phyloP scores from a whole-genome alignment of 2,113 vertebrate species.

The Misgurnus anguillicaudatus region DNA sequence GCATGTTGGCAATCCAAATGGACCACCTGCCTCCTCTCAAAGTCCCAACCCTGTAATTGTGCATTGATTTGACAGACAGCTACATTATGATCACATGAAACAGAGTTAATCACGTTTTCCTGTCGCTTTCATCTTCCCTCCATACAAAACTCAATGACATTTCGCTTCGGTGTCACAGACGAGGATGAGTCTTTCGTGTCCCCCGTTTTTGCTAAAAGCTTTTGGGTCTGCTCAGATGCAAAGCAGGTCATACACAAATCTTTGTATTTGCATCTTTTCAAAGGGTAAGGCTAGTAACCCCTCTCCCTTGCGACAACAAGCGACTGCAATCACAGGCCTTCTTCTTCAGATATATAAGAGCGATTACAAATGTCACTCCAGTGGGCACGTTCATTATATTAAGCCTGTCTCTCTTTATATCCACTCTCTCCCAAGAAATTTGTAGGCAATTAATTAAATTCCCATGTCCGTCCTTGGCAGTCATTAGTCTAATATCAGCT shows the following conservation, averaged over 20 bases:
- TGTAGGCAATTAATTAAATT: slow-evolving; percentile 58
- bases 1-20: slow-evolving; percentile 28
- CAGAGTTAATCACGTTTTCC: slow-evolving; percentile 35
- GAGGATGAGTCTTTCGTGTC: slow-evolving; percentile 18
- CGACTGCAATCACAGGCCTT: slow-evolving; percentile 35
- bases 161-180: slow-evolving; percentile 8
- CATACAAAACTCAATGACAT: slow-evolving; percentile 6
- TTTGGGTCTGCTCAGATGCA: slow-evolving; percentile 30
- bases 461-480: slow-evolving; percentile 49
- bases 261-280: background rate
- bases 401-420: slow-evolving; percentile 35
- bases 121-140: slow-evolving; percentile 31
- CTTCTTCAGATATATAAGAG: slow-evolving; percentile 15
- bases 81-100: slow-evolving; percentile 37
- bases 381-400: slow-evolving; percentile 19
- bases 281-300: background rate
- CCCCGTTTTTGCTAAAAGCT: background rate
- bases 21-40: slow-evolving; percentile 40
- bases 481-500: slow-evolving; percentile 46
- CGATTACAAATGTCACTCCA: slow-evolving; percentile 44
- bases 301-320: slow-evolving; percentile 19
- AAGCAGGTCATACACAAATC: slow-evolving; percentile 14
- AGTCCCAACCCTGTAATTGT: slow-evolving; percentile 38
- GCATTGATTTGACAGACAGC: slow-evolving; percentile 21
- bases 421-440: slow-evolving; percentile 45